Base-by-base conservation (phyloP, 2,113 vertebrate species). In the Chaetodon trifascialis region DNA sequence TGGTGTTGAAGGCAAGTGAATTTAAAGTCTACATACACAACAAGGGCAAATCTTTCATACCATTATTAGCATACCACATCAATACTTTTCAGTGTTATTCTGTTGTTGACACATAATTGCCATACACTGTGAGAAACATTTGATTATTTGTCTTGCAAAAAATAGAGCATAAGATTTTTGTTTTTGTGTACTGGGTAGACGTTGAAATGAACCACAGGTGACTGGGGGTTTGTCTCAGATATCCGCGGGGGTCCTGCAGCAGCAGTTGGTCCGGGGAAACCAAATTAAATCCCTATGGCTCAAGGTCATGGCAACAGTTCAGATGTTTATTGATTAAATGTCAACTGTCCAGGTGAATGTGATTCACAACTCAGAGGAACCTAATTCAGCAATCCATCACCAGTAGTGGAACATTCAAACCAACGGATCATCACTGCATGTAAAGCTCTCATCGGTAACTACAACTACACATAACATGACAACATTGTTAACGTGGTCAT, bases 271-370 rank as follows among this genome's bases (percentile, higher is more conserved):
- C 79, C 84, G 79, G 79, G 89, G 80, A 95, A 94, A 85, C 91
- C 89, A 93, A 94, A 94, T 89, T 83, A 93, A 93, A 94, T 94
- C 89, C 83, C 86, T 70, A 79, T 85, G 89, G 88, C 88, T 88
- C 36, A 25, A 93, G 95, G 93, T 95, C 92, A 94, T 78, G 90
- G 93, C 91, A 93, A 90, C 91, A 93, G 94, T 94, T 95, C 94
- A 94, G 91, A 90, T 92, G 89, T 91, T 82, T 95, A 95, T 95
- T 95, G 95, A 95, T 95, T 95, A 95, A 94, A 94, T 52, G 93
- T 94, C 95, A 93, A 63, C 88, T 90, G 79, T 80, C 86, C 94
- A 94, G 93, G 93, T 95, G 94, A 95, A 93, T 19, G 89, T 93
- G 91, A 95, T 94, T 94, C 93, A 95, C 92, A 93, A 91, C 93